Base-by-base conservation (phyloP, 1,140 invertebrate genomes). In the Drosophila quadrilineata region DNA sequence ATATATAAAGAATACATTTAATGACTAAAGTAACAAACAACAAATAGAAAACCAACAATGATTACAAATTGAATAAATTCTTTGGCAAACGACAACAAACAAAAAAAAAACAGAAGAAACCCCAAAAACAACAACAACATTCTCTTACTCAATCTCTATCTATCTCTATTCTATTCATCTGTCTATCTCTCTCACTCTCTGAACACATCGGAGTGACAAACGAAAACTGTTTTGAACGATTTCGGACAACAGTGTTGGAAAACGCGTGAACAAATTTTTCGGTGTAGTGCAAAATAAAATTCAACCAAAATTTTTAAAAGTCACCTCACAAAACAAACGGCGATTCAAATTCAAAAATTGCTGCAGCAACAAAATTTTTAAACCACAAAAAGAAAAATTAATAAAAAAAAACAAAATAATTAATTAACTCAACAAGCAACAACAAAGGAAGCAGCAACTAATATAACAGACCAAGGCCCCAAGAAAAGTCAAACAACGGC, bases 181-280 rank as follows among this genome's bases (percentile, higher is more conserved):
- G n/a, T n/a, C n/a, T n/a, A n/a, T n/a, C n/a, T n/a, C n/a, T n/a
- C n/a, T n/a, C n/a, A n/a, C n/a, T n/a, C n/a, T n/a, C n/a, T n/a
- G n/a, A n/a, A n/a, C n/a, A n/a, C n/a, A n/a, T n/a, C n/a, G n/a
- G n/a, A n/a, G n/a, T n/a, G n/a, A n/a, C n/a, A n/a, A n/a, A n/a
- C n/a, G n/a, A n/a, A n/a, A n/a, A n/a, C n/a, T n/a, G n/a, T n/a
- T n/a, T n/a, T n/a, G n/a, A n/a, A n/a, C n/a, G n/a, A n/a, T 69
- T 65, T 58, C 38, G 60, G 60, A 70, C 53, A 38, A 41, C 38
- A 77, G 77, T 84, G 77, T 85, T 84, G 69, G 41, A 65, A 70
- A 85, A 71, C 70, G 56, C 53, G 49, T 41, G 14, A 46, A 45
- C 50, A 57, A 36, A n/a, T n/a, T 48, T 84, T 77, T 77, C 79